These are phyloP conservation scores for Trachelus stipa DNA, from an alignment of 2,888 invertebrate species.

Conservation along the genomic window DNA sequence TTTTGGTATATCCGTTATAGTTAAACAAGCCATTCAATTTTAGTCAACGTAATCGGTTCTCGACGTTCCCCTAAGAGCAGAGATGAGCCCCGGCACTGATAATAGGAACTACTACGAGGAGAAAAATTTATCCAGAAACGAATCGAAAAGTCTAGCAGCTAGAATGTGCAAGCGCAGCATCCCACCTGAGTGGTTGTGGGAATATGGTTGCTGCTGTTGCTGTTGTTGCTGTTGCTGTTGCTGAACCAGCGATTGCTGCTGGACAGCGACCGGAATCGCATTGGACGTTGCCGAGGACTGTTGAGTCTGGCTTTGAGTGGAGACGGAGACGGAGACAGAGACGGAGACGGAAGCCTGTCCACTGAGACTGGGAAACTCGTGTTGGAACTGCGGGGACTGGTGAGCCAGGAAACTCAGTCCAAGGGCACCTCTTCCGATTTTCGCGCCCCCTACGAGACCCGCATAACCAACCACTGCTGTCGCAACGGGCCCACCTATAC, in stretches of 20 bases:
- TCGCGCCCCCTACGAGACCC: slow-evolving; percentile 73
- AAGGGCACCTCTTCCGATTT: slow-evolving; percentile 68
- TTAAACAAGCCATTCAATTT: not conserved
- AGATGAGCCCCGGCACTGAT: not conserved
- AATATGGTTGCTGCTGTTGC: slow-evolving; percentile 64
- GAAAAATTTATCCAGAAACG: slow-evolving; percentile 12
- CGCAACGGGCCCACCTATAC: slow-evolving; percentile 53
- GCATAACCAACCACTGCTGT: slow-evolving; percentile 68
- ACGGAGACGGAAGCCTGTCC: slow-evolving; percentile 50
- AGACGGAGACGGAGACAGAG: slow-evolving; percentile 52
- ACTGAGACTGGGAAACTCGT: slow-evolving; percentile 91
- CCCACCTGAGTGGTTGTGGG: slow-evolving; percentile 63
- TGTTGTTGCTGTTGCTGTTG: slow-evolving; percentile 64
- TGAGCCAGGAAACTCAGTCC: slow-evolving; percentile 69
- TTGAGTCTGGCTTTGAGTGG: slow-evolving; percentile 55
- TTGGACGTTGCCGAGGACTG: slow-evolving; percentile 53
- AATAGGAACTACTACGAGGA: not conserved
- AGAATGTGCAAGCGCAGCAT: slow-evolving; percentile 40
- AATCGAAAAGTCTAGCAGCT: slow-evolving; percentile 42
- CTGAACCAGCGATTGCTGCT: slow-evolving; percentile 63
- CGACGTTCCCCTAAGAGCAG: not conserved
- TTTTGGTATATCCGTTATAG: not conserved
- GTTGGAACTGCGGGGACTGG: slow-evolving; percentile 91
- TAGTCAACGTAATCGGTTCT: not conserved
- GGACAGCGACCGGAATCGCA: slow-evolving; percentile 52